Evolutionary conservation across 64 coral and sea anemone genomes (phyloP), one percentile per base, ranked within the genome.

Genomic region (Astreopora myriophthalma): DNA sequence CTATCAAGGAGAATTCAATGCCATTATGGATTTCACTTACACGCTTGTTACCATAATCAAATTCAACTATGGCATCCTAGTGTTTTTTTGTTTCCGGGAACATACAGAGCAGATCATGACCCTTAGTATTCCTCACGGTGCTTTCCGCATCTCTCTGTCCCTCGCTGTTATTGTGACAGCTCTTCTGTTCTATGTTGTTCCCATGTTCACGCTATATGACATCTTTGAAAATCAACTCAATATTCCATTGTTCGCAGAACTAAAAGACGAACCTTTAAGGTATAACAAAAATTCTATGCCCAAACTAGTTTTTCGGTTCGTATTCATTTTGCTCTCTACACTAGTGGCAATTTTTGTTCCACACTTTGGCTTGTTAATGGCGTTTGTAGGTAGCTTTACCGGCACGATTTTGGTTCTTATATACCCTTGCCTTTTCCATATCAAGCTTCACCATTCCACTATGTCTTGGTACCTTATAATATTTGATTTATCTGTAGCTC

Each of bases 81-180:
- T 94, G 29, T 98, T 89, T 64, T 94, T 98, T 49, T 87, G 82
- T 66, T 98, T 98, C 52, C 76, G 85, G 0, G 90, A 98, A 39
- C 88, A 98, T 70, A 98, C 92, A 1, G 96, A 98, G 39, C 96
- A 98, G 84, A 77, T 98, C 22, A 98, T 98, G 92, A 98, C 96
- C 3, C 63, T 94, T 6, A 98, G 89, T 76, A 76, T 98, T 25
- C 96, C 96, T 2, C 29, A 36, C 17, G 88, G 88, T 22, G 78
- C 96, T 23, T 94, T 98, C 83, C 92, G 92, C 32, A 93, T 87
- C 16, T 55, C 78, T 67, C 84, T 98, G 9, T 87, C 74, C 40
- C 26, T 98, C 9, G 88, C 89, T 9, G 96, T 98, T 19, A 85
- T 98, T 14, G n/a, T 94, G 10, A 94, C 92, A 6, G 92, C 92